Evolutionary conservation across 2,888 invertebrate species (phyloP).

Genomic region (Mythimna impura): DNA sequence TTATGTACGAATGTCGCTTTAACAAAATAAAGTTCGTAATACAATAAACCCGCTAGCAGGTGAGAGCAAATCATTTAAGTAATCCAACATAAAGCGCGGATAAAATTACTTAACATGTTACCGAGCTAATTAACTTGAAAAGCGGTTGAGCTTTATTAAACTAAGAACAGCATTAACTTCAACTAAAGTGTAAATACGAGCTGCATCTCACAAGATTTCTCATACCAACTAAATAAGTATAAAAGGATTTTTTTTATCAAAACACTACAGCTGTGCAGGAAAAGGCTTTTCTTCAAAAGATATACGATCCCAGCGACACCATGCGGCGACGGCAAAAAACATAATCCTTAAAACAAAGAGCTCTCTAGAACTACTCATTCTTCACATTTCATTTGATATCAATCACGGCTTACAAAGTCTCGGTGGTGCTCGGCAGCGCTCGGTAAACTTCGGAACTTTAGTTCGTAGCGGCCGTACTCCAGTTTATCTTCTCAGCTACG

Average conservation of each 20-base stretch:
- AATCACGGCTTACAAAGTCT: conserved; percentile 87
- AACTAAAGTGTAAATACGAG: conserved; percentile 2
- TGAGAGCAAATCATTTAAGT: conserved; percentile 40
- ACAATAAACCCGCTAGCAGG: conserved; percentile 16
- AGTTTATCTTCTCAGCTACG: conserved; percentile 84
- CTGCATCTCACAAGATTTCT: not conserved
- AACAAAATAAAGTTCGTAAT: conserved; percentile 17
- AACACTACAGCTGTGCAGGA: conserved; percentile 27
- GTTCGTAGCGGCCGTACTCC: conserved; percentile 79
- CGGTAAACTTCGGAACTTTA: conserved; percentile 79
- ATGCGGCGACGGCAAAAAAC: conserved; percentile 73
- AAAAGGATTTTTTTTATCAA: conserved; percentile 22
- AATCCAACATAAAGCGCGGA: conserved; percentile 32
- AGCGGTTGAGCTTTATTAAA: conserved; percentile 23
- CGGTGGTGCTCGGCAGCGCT: conserved; percentile 79
- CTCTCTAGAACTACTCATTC: conserved; percentile 86
- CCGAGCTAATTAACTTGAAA: conserved; percentile 45
- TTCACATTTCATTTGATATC: conserved; percentile 90
- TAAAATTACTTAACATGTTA: conserved; percentile 47
- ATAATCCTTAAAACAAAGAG: conserved; percentile 88
- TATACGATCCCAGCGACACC: conserved; percentile 65
- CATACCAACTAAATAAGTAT: not conserved
- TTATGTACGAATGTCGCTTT: not conserved
- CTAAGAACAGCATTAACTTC: conserved; percentile 3
- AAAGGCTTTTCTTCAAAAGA: conserved; percentile 61